phyloP scores from a whole-genome alignment of 2,113 vertebrate genomes.

The Bungarus multicinctus region DNA sequence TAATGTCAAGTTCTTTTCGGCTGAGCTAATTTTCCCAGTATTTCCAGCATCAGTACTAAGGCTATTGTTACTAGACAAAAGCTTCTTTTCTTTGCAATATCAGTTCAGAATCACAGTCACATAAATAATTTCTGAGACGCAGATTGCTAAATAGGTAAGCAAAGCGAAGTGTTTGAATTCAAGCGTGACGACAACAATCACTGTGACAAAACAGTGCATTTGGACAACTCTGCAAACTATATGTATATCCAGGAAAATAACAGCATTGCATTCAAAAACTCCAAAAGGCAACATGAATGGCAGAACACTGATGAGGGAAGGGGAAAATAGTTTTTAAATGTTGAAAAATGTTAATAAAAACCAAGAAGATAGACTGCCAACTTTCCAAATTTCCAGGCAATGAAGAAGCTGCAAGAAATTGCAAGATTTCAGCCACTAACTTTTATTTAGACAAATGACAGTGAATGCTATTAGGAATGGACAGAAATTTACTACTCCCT shows the following conservation, averaged over 20 bases:
- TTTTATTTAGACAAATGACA: neutral
- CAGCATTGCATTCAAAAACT: neutral
- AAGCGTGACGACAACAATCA: neutral
- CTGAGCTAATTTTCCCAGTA: neutral
- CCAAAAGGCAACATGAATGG: neutral
- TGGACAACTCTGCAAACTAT: neutral
- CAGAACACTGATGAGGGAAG: neutral
- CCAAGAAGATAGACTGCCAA: neutral
- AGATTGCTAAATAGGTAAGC: conserved; percentile 15
- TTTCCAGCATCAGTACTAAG: neutral
- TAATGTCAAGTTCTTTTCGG: neutral
- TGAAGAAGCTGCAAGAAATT: neutral
- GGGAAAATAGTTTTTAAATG: neutral
- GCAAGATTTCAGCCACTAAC: neutral
- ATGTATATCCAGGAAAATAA: neutral
- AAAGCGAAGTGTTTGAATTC: conserved; percentile 3
- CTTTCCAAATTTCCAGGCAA: neutral
- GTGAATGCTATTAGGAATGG: neutral
- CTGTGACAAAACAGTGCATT: neutral
- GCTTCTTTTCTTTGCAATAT: neutral
- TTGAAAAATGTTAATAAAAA: neutral
- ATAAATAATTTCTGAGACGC: neutral
- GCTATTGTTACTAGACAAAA: conserved; percentile 3
- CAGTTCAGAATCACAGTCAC: neutral
- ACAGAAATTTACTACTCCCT: neutral